Percentiles rank a stretch among this genome's conserved stretches.
phyloP scores from a whole-genome alignment of 2,113 vertebrate species.

The Mungos mungo region DNA sequence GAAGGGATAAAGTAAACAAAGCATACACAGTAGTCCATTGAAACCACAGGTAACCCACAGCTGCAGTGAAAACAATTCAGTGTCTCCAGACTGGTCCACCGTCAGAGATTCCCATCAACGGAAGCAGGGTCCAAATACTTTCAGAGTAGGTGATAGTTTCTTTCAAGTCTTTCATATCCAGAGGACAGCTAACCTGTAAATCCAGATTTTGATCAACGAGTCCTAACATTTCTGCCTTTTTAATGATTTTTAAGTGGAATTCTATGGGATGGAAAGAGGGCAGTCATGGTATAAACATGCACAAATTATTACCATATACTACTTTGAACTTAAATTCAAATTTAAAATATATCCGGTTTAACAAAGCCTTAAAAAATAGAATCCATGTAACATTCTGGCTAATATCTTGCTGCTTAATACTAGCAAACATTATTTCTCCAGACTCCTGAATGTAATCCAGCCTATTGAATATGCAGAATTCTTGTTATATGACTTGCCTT shows the following conservation, averaged over 20 bases:
- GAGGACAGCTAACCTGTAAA: neutral
- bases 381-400: neutral
- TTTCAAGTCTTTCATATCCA: conserved; percentile 1
- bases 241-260: conserved; percentile 22
- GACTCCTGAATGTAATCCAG: neutral
- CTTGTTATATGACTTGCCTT: neutral
- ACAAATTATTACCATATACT: neutral
- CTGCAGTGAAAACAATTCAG: conserved; percentile 58
- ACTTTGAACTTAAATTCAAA: neutral
- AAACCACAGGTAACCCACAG: conserved; percentile 74
- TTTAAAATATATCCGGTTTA: neutral
- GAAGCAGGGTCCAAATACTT: conserved; percentile 35
- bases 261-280: neutral
- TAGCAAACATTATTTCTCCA: neutral
- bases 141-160: neutral
- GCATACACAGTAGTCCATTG: conserved; percentile 69
- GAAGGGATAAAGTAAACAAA: conserved; percentile 74
- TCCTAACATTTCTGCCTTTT: neutral
- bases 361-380: conserved; percentile 23
- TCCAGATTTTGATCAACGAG: neutral
- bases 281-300: neutral
- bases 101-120: neutral
- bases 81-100: neutral
- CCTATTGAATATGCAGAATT: neutral
- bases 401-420: conserved; percentile 23